These are phyloP conservation scores for Eublepharis macularius DNA, from an alignment of 2,113 vertebrate genomes.

Conservation along the genomic window DNA sequence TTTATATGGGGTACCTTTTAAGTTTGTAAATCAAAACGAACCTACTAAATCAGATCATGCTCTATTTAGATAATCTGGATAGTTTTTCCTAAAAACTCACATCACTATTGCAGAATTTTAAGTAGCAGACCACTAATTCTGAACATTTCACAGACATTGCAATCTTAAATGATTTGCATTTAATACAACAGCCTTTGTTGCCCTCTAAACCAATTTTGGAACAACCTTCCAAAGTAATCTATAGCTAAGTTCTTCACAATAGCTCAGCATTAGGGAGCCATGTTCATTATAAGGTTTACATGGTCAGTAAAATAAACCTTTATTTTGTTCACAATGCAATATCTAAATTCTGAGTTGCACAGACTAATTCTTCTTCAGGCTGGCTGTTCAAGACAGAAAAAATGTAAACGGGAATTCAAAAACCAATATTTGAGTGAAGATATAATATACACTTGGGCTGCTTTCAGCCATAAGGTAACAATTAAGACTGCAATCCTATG, in stretches of 20 bases:
- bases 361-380: not conserved
- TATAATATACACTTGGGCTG: not conserved
- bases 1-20: too few relatives aligned
- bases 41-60: too few relatives aligned
- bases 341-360: not conserved
- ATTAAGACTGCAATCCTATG: too few relatives aligned
- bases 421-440: not conserved
- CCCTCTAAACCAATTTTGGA: not conserved
- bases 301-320: not conserved
- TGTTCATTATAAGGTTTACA: not conserved
- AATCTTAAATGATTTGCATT: not conserved
- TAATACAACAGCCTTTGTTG: too few relatives aligned
- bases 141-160: not conserved
- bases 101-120: too few relatives aligned
- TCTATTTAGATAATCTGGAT: too few relatives aligned
- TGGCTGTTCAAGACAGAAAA: not conserved
- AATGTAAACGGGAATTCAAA: not conserved
- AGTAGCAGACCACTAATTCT: not conserved
- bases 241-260: not conserved
- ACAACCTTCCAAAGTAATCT: not conserved
- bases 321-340: not conserved
- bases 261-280: not conserved
- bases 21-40: too few relatives aligned
- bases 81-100: too few relatives aligned
- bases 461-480: not conserved